These are phyloP conservation scores for Cryptomyrus ogoouensis DNA, from an alignment of 2,113 vertebrate species.

Conservation along the genomic window DNA sequence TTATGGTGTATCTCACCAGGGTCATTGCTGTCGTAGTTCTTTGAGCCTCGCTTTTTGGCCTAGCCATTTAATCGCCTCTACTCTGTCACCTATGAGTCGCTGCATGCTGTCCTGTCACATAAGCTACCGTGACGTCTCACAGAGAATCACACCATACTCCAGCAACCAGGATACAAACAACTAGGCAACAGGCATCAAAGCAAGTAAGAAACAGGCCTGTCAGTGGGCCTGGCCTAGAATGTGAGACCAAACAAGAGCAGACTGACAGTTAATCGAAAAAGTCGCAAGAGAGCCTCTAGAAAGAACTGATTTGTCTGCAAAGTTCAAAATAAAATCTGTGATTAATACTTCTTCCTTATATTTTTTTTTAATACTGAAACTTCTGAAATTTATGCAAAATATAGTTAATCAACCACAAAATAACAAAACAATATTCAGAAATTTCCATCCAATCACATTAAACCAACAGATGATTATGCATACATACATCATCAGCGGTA, in stretches of 20 bases:
- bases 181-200: constrained; percentile 5
- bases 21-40: neutral
- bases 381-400: neutral
- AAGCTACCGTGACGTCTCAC: neutral
- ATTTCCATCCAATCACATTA: neutral
- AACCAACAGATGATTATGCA: neutral
- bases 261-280: neutral
- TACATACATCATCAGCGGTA: neutral
- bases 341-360: neutral
- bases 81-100: neutral
- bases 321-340: neutral
- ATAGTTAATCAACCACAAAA: neutral
- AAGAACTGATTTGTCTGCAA: neutral
- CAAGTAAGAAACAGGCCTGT: neutral
- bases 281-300: neutral
- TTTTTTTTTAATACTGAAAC: neutral
- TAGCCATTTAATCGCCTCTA: neutral
- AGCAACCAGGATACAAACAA: neutral
- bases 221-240: neutral
- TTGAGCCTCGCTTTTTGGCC: neutral
- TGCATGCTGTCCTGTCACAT: constrained; percentile 10
- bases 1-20: neutral
- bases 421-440: neutral
- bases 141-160: neutral
- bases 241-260: neutral